Base-by-base conservation (phyloP, 92 coral and sea anemone species). In the Phenganax marumi region DNA sequence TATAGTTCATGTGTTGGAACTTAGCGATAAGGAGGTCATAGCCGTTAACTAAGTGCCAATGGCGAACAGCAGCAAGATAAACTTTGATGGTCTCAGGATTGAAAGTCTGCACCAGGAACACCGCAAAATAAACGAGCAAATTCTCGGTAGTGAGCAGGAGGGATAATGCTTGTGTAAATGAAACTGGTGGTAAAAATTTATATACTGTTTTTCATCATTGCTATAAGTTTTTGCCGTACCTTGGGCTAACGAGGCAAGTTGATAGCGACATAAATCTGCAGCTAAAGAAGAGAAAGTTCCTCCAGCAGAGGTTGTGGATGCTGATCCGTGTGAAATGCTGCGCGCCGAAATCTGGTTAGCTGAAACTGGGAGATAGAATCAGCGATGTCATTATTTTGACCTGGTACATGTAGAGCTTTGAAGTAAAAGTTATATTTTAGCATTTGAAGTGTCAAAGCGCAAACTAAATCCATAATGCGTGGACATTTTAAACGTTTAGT, bases 351-450 rank as follows among this genome's bases (percentile, higher is more conserved):
- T 21, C 86, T 33, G 52, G 50, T 81, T 84, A 79, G 72, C 86
- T 88, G 88, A 81, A 84, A 88, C 14, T 88, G 88, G 82, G 91
- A 84, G n/a, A 88, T 56, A 53, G 84, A 53, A 25, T 77, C 84
- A 70, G 84, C 88, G 52, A 77, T 77, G 47, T 68, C 43, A 17
- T 85, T 77, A 8, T 54, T 21, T 1, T 75, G 62, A 33, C 88
- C 86, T 23, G 86, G 90, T 46, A 88, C 7, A 19, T 72, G 53
- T 8, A 3, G 12, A 46, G 51, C 52, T 25, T 72, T 49, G 18
- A 39, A 43, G n/a, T 50, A 49, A 12, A 72, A 50, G 5, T 49
- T 43, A 46, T 43, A 17, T 52, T n/a, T 84, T 12, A 87, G 55
- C n/a, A 12, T 49, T 49, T 25, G 56, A 12, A 49, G 50, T 9